Base-by-base conservation (phyloP, 2,113 vertebrate genomes). In the Platycercus adscitus region DNA sequence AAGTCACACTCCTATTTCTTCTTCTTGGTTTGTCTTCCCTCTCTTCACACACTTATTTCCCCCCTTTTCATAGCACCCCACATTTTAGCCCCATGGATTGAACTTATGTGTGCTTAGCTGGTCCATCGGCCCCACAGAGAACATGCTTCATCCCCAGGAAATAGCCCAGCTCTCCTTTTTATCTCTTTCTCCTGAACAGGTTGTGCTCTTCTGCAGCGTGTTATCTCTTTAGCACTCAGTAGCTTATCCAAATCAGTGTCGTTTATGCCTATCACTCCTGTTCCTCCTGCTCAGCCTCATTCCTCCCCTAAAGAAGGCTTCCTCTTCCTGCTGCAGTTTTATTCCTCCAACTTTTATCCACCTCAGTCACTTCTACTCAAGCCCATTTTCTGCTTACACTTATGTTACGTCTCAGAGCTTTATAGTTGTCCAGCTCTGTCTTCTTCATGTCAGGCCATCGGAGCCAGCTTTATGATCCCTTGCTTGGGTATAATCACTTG, bases 281-380 rank as follows among this genome's bases (percentile, higher is more conserved):
- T 68, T 94, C 20, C 79, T 88, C 85, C 61, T 91, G 64, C 79
- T 88, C 44, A 88, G 55, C 76, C 43, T 91, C 81, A 93, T 89
- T 95, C 76, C 49, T 93, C 24, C 50, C 44, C 68, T 81, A 69
- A 79, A 63, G 66, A 89, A 56, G 25, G 50, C 35, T 80, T 77
- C 21, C 31, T 55, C 24, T 86, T 88, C 73, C 41, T 91, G 39
- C 28, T 88, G 72, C 35, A 78, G 44, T 78, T 91, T 88, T 91
- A 58, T 90, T 91, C 81, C 69, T 91, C 26, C 49, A 86, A 39
- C 23, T 65, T 95, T 86, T 90, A 63, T 64, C 29, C 35, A 55
- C 35, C 50, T 80, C 33, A 58, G 56, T 58, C 56, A 58, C n/a
- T 35, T 24, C 56, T 58, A 35, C 56, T 58, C 56, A 58, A 58